A percentile compares a stretch with the other conserved stretches of the same genome.
Conservation (phyloP, 2,113 vertebrate species). For the Cygnus atratus region DNA sequence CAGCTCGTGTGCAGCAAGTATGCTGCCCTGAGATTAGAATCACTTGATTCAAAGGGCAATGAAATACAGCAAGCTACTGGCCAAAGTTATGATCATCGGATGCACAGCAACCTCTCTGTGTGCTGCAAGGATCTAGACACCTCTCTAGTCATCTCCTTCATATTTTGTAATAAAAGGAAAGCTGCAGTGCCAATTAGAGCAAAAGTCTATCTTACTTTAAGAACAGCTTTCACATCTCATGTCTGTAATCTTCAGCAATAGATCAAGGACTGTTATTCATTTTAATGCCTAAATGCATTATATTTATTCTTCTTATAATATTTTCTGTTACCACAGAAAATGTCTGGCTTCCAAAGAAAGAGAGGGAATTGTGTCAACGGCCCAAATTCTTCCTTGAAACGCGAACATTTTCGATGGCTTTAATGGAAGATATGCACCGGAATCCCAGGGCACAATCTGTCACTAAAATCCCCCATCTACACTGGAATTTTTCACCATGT, state of each 20-base stretch:
- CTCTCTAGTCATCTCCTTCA: neutral
- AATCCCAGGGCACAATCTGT: constrained; percentile 41
- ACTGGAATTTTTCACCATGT: constrained; percentile 49
- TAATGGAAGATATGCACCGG: constrained; percentile 38
- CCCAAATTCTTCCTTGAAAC: constrained; percentile 50
- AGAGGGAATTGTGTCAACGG: constrained; percentile 50
- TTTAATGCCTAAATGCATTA: constrained; percentile 61
- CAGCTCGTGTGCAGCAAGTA: neutral
- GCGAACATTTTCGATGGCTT: constrained; percentile 33
- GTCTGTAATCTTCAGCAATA: constrained; percentile 42
- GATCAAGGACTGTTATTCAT: constrained; percentile 65
- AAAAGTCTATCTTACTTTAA: constrained; percentile 18
- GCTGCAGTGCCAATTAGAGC: neutral
- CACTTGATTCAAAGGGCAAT: neutral
- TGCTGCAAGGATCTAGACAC: neutral
- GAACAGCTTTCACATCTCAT: constrained; percentile 41
- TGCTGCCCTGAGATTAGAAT: neutral
- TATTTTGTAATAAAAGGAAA: neutral
- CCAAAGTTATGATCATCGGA: neutral
- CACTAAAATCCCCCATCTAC: constrained; percentile 13
- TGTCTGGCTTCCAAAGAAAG: constrained; percentile 45
- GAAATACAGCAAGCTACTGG: neutral
- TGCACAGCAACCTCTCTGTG: neutral
- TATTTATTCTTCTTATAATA: constrained; percentile 54
- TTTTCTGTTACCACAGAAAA: constrained; percentile 62